These are phyloP conservation scores for Setipinna tenuifilis DNA, from an alignment of 2,797 vertebrate species.

Conservation along the genomic window DNA sequence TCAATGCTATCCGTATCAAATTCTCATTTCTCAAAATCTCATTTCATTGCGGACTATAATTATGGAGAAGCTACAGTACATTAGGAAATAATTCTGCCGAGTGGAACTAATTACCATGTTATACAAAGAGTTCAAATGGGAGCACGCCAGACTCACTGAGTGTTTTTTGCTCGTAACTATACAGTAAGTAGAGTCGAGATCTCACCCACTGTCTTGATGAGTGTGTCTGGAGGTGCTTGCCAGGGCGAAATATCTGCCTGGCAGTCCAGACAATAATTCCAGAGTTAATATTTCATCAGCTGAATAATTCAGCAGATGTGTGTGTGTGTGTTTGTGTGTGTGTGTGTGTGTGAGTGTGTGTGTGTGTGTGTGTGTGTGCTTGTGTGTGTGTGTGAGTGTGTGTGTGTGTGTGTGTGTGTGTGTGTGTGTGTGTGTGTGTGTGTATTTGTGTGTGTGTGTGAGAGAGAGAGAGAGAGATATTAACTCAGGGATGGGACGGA, in stretches of 20 bases:
- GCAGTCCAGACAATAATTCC: conserved; percentile 2
- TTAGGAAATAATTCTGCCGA: conserved; percentile 12
- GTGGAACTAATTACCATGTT: conserved; percentile 17
- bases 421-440: not conserved
- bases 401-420: not conserved
- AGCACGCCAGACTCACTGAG: not conserved
- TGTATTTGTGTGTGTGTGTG: not conserved
- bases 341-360: not conserved
- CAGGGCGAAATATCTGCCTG: not conserved
- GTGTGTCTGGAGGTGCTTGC: not conserved
- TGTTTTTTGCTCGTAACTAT: not conserved
- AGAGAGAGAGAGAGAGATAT: not conserved
- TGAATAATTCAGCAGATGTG: conserved; percentile 1
- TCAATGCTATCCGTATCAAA: conserved; percentile 1
- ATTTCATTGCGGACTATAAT: conserved; percentile 17
- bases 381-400: not conserved
- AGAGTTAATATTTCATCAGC: conserved; percentile 17
- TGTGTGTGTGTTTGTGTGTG: not conserved
- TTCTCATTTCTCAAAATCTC: conserved; percentile 5
- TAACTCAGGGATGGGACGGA: not conserved
- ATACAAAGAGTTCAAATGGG: conserved; percentile 1
- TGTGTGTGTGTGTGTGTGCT: not conserved
- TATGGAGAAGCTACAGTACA: conserved; percentile 4
- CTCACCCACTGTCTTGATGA: conserved; percentile 4
- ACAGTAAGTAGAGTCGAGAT: not conserved